A percentile compares a stretch with the other conserved stretches of the same genome.
Evolutionary conservation across 2,797 vertebrate species (phyloP).

Genomic region (Silurus aristotelis): DNA sequence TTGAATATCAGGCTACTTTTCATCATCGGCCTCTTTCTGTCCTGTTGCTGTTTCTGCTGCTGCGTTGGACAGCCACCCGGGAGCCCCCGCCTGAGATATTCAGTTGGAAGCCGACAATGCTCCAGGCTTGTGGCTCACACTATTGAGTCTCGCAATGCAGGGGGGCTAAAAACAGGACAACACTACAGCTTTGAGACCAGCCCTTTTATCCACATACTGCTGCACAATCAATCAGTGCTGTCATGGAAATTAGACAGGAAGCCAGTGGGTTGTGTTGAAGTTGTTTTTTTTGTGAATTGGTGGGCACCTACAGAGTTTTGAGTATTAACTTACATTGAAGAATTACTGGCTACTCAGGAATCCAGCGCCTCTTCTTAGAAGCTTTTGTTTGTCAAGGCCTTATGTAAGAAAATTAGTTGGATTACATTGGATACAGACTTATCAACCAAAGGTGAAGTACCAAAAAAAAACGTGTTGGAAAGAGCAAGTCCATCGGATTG

Average conservation of each 20-base stretch:
- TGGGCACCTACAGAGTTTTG: constrained; percentile 35
- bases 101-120: neutral
- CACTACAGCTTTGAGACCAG: neutral
- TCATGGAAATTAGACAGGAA: constrained; percentile 73
- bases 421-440: constrained; percentile 29
- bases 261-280: constrained; percentile 48
- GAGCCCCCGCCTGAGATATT: constrained; percentile 20
- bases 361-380: neutral
- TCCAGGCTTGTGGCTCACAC: constrained; percentile 14
- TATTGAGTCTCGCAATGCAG: constrained; percentile 26
- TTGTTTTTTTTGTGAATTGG: constrained; percentile 24
- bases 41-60: constrained; percentile 23
- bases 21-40: constrained; percentile 14
- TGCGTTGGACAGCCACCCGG: constrained; percentile 21
- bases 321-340: constrained; percentile 32
- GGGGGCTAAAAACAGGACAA: constrained; percentile 24
- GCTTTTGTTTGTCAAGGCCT: neutral
- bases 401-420: constrained; percentile 23
- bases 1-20: constrained; percentile 7
- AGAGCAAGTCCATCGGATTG: neutral
- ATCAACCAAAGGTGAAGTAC: constrained; percentile 8
- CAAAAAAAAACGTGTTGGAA: neutral
- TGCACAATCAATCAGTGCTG: constrained; percentile 62
- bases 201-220: constrained; percentile 25
- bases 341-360: constrained; percentile 15